Conservation (phyloP, 2,113 vertebrate species). For the Psittacula cyanocephala region DNA sequence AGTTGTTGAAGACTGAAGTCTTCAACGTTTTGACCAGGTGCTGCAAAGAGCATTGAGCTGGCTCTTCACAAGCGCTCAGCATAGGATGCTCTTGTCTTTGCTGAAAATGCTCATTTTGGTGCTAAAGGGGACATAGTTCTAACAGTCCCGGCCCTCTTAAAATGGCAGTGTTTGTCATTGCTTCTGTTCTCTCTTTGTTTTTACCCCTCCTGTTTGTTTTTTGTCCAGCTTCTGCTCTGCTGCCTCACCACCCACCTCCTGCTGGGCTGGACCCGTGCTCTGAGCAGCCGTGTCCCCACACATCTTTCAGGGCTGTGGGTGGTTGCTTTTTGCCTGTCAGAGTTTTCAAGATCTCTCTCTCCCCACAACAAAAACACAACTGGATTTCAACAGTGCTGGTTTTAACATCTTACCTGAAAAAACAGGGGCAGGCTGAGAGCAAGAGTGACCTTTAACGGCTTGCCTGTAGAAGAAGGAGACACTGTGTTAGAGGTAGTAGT, state of each 20-base stretch:
- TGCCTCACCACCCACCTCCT: neutral
- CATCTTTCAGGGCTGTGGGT: neutral
- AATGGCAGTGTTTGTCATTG: fast-evolving
- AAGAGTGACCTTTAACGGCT: neutral
- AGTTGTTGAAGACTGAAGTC: neutral
- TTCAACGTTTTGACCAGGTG: fast-evolving
- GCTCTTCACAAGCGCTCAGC: fast-evolving
- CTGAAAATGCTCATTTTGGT: neutral
- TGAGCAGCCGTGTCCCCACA: neutral
- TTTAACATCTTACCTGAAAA: constrained; percentile 59
- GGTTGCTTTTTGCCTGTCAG: neutral
- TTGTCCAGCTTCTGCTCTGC: neutral
- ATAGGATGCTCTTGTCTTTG: neutral
- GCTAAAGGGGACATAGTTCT: neutral
- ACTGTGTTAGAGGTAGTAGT: neutral
- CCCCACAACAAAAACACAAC: neutral
- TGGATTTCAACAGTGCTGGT: neutral
- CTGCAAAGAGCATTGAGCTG: fast-evolving
- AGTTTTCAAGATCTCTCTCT: neutral
- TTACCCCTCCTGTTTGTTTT: neutral
- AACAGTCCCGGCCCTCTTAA: neutral
- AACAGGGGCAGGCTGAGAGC: constrained; percentile 29
- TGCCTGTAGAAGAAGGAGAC: constrained; percentile 35
- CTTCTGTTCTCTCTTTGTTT: neutral
- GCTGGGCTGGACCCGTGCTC: neutral